Base-by-base conservation (phyloP, 2,113 vertebrate genomes). In the Rutilus rutilus region DNA sequence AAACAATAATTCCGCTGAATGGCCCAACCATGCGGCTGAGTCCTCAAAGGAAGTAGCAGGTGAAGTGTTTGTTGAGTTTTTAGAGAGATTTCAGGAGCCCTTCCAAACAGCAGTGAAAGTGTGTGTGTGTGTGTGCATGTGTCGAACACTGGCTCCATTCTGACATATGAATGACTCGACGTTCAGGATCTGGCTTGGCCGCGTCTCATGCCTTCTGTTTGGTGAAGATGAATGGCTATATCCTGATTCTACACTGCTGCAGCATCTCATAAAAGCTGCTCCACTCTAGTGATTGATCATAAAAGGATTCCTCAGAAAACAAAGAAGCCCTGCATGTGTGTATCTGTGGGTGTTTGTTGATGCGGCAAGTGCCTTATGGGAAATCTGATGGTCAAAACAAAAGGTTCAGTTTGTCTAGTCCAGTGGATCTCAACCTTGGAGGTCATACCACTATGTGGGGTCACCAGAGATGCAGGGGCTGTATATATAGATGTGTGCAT, bases 21-120 rank as follows among this genome's bases (percentile, higher is more conserved):
- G 92, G 91, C 90, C 91, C 92, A 90, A 93, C 91, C 91, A 92
- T 92, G 89, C 92, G 88, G 90, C 92, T 91, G 92, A 94, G 92
- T 93, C 92, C 94, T 93, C 92, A 93, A 90, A 83, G 93, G 90
- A 65, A 78, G 73, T 69, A 77, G n/a, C 74, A 86, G 80, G 74
- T 86, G 57, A 86, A 83, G 65, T 75, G 85, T 73, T 89, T 84
- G 50, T 78, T 50, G 60, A 82, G 39, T 62, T 62, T 80, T 50
- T 82, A 76, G 10, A 84, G 77, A 42, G 85, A 78, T 86, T 89
- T 86, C 59, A 84, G 73, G 71, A 84, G 60, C 27, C 47, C 52
- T 25, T 62, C 77, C 39, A 84, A 62, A 74, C 6, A 65, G 25
- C 39, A 42, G 11, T 33, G 67, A 73, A 57, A 11, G 59, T 64